Evolutionary conservation across 2,113 vertebrate species (phyloP).

Genomic region (Prionailurus viverrinus): DNA sequence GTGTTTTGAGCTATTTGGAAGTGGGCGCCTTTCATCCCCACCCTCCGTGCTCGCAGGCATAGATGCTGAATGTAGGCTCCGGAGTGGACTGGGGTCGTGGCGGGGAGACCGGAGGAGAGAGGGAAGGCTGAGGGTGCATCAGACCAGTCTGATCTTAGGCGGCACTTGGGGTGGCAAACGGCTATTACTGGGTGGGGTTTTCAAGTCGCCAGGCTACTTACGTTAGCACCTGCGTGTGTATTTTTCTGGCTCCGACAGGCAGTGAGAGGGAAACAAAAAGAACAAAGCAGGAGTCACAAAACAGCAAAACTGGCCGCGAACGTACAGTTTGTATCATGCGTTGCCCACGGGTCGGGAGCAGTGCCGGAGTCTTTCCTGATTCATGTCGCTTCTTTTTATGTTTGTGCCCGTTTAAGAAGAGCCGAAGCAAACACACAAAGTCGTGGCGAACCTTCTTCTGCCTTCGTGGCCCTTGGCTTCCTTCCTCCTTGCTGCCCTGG

Average conservation of each 20-base stretch:
- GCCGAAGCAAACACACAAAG: not conserved
- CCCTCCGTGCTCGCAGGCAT: not conserved
- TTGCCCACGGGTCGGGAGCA: accelerated
- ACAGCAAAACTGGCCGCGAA: not conserved
- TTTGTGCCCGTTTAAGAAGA: not conserved
- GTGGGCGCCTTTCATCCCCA: not conserved
- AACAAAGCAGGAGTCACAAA: not conserved
- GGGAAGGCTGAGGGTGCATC: too few species aligned
- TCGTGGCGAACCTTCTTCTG: accelerated
- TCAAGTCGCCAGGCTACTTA: not conserved
- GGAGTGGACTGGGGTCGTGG: too few species aligned
- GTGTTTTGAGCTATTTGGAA: not conserved
- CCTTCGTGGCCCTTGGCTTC: not conserved
- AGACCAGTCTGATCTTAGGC: not conserved
- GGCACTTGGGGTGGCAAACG: not conserved
- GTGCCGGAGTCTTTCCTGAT: not conserved
- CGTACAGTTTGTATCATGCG: accelerated
- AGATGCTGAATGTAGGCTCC: not conserved
- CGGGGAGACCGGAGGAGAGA: not conserved
- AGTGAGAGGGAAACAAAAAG: not conserved
- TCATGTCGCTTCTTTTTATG: not conserved
- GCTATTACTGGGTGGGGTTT: too few species aligned
- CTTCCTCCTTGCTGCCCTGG: not conserved
- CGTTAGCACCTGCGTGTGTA: accelerated
- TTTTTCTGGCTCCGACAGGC: not conserved